These are phyloP conservation scores for Drosophila koepferae DNA, from an alignment of 2,888 invertebrate genomes.

Conservation along the genomic window DNA sequence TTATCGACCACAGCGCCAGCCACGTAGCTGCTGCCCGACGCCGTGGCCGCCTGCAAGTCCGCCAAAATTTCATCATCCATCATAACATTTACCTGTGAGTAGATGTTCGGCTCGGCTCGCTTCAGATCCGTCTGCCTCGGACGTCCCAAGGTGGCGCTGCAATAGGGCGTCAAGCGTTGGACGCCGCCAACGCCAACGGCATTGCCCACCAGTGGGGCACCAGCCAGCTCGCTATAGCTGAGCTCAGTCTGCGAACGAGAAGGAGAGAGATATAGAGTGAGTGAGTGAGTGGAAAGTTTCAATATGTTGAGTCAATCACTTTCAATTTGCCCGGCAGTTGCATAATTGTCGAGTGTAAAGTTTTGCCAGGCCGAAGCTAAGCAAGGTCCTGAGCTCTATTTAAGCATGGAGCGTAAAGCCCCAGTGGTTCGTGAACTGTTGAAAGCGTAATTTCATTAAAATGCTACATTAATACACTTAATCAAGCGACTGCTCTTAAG, in stretches of 20 bases:
- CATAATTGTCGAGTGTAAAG: slow-evolving; percentile 36
- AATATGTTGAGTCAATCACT: slow-evolving; percentile 45
- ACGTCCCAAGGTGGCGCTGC: slow-evolving; percentile 85
- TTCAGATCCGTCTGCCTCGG: slow-evolving; percentile 84
- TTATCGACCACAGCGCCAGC: slow-evolving; percentile 77
- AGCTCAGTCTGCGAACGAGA: slow-evolving; percentile 80
- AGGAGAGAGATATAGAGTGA: not conserved
- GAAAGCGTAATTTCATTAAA: not conserved
- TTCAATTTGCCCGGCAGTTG: slow-evolving; percentile 28
- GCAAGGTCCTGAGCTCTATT: not conserved
- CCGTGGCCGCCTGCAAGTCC: slow-evolving; percentile 67
- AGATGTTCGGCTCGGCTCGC: slow-evolving; percentile 85
- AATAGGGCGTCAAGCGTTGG: slow-evolving; percentile 83
- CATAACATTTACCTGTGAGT: slow-evolving; percentile 85
- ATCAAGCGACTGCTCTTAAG: not conserved
- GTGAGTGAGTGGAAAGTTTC: not conserved
- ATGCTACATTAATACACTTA: not conserved
- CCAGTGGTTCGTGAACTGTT: not conserved
- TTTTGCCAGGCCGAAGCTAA: not conserved
- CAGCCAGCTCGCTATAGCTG: slow-evolving; percentile 82
- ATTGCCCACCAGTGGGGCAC: slow-evolving; percentile 69
- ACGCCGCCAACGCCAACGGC: slow-evolving; percentile 59
- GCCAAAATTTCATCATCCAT: slow-evolving; percentile 80
- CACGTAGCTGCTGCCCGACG: slow-evolving; percentile 64
- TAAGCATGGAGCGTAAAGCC: not conserved